Evolutionary conservation across 2,113 vertebrate species (phyloP), one percentile per base, ranked within the genome.

Genomic region (Chionomys nivalis): DNA sequence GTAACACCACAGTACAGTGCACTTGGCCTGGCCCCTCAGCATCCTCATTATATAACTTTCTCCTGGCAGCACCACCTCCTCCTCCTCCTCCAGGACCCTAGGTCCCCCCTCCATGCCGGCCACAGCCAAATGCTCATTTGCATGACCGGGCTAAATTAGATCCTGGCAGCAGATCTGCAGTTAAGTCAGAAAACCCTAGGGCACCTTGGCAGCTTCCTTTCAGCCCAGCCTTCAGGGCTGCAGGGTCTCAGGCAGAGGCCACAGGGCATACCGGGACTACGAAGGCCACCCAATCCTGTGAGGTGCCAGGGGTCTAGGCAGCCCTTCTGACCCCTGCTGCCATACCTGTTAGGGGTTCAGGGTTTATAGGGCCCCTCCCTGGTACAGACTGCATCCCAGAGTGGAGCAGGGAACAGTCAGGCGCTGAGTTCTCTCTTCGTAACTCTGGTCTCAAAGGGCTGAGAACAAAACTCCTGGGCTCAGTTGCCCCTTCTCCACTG

Each of bases 101-200:
- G 82, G 44, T 68, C 91, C 87, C 87, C 66, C 17, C 90, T 75
- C 89, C 91, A 91, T 0, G 31, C 85, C 92, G 95, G 92, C 66
- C 92, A 89, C 68, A 73, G 96, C 96, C 96, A 96, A 97, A 96
- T 68, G 70, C 95, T 97, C 93, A 97, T 97, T 98, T 98, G 95
- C 97, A 98, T 97, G 96, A 95, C 92, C 94, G 79, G 97, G 81
- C 94, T 91, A 96, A 98, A 97, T 96, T 96, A 6, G 75, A 97
- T 97, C 90, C 96, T 97, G 95, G 96, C 96, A 95, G 97, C 83
- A 89, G 97, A 97, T 49, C 82, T 77, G 75, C 97, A 98, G 98
- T 98, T 97, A 98, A 98, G 98, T 95, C 97, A 95, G 94, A 97
- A 97, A 98, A 97, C 97, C 96, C 97, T 96, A 97, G 87, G 96